Evolutionary conservation across 2,888 invertebrate genomes (phyloP).

Genomic region (Rhingia rostrata): DNA sequence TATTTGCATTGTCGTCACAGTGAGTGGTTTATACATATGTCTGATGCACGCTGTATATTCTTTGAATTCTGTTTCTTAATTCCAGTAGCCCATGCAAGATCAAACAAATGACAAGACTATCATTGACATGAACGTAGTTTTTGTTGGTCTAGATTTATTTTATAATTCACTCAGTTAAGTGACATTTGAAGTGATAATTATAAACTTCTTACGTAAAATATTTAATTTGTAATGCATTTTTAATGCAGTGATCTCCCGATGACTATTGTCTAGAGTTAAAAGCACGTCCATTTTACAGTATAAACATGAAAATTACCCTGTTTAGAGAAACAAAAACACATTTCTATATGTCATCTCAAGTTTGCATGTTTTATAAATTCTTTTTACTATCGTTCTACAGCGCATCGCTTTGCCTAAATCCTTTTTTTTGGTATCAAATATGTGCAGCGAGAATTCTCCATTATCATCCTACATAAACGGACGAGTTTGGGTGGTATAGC

Average conservation of each 20-base stretch:
- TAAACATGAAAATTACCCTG: not conserved
- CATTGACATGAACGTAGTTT: not conserved
- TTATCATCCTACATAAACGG: too few species aligned
- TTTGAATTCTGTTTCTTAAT: constrained; percentile 28
- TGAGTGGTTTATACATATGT: constrained; percentile 17
- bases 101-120: constrained; percentile 11
- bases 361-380: too few species aligned
- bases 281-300: not conserved
- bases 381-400: too few species aligned
- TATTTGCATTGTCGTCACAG: constrained; percentile 44
- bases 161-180: constrained; percentile 1
- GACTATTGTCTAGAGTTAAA: not conserved
- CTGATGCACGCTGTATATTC: constrained; percentile 20
- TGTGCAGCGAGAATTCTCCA: too few species aligned
- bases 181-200: constrained; percentile 4
- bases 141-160: not conserved
- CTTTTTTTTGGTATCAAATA: too few species aligned
- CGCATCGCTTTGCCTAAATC: too few species aligned
- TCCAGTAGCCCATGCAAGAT: constrained; percentile 6
- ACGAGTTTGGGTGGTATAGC: too few species aligned
- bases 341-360: too few species aligned
- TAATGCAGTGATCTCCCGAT: not conserved
- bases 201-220: not conserved
- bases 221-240: not conserved
- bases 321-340: not conserved